These are phyloP conservation scores for Onychostoma macrolepis DNA, from an alignment of 2,113 vertebrate genomes.

Conservation along the genomic window DNA sequence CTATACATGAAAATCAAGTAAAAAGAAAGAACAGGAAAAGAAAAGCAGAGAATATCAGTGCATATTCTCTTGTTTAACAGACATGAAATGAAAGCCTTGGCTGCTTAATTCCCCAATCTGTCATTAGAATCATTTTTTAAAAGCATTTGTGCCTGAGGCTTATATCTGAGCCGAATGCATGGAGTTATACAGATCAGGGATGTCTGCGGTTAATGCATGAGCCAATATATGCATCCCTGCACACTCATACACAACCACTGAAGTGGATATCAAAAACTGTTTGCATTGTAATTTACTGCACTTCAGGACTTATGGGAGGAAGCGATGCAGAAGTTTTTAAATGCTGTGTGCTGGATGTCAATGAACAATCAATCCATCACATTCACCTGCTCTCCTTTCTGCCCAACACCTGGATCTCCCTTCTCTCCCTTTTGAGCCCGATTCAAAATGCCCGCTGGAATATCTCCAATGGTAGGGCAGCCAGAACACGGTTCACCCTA, in stretches of 20 bases:
- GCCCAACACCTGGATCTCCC: slow-evolving; percentile 67
- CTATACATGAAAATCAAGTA: slow-evolving; percentile 57
- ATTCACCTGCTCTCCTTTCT: slow-evolving; percentile 71
- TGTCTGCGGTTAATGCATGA: slow-evolving; percentile 12
- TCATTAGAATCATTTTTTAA: not conserved
- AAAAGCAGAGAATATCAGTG: not conserved
- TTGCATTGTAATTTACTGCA: slow-evolving; percentile 18
- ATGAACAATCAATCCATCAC: not conserved
- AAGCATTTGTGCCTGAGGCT: not conserved
- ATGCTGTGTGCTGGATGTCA: not conserved
- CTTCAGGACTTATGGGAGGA: not conserved
- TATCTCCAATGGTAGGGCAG: slow-evolving; percentile 67
- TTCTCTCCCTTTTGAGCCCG: slow-evolving; percentile 66
- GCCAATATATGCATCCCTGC: slow-evolving; percentile 18
- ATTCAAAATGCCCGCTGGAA: slow-evolving; percentile 52
- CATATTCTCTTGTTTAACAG: slow-evolving; percentile 8
- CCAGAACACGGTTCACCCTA: slow-evolving; percentile 75
- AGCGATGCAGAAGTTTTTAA: not conserved
- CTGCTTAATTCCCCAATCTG: slow-evolving; percentile 22
- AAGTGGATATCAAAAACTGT: slow-evolving; percentile 7
- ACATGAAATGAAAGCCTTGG: not conserved
- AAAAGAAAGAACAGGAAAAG: slow-evolving; percentile 4
- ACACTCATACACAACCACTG: not conserved
- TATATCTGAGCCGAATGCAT: not conserved
- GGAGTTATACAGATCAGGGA: not conserved